phyloP scores from a whole-genome alignment of 2,888 invertebrate genomes.

The Apamea crenata region DNA sequence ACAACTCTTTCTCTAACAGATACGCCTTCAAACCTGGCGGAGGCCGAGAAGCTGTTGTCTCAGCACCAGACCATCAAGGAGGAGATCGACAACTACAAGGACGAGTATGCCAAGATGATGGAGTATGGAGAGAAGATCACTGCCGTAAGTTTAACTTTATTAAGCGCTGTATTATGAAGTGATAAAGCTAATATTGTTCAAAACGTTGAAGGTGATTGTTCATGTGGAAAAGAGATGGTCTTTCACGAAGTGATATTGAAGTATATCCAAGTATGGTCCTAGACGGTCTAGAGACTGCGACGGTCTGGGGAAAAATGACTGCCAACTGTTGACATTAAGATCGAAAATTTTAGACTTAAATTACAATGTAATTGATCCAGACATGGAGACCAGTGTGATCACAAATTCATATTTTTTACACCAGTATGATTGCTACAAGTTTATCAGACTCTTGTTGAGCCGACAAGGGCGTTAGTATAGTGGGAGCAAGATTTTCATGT shows the following conservation, averaged over 20 bases:
- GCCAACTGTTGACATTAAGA: not conserved
- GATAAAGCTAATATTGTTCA: not conserved
- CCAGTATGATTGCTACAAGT: not conserved
- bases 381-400: not conserved
- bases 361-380: not conserved
- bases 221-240: not conserved
- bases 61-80: slow-evolving; percentile 99
- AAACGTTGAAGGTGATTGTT: no score
- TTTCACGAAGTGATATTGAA: not conserved
- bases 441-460: not conserved
- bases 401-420: not conserved
- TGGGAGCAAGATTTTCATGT: not conserved
- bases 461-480: not conserved
- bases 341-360: not conserved
- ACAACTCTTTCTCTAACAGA: slow-evolving; percentile 85
- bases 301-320: not conserved
- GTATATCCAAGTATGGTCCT: not conserved
- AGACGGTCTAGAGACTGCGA: not conserved
- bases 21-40: slow-evolving; percentile 97
- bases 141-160: slow-evolving; percentile 81
- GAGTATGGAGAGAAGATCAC: slow-evolving; percentile 99
- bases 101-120: slow-evolving; percentile 99
- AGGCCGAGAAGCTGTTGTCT: slow-evolving; percentile 98
- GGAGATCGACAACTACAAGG: slow-evolving; percentile 99
- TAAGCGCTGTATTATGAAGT: not conserved